phyloP scores from a whole-genome alignment of 92 coral and sea anemone genomes.

The Chrysogorgia sp. region DNA sequence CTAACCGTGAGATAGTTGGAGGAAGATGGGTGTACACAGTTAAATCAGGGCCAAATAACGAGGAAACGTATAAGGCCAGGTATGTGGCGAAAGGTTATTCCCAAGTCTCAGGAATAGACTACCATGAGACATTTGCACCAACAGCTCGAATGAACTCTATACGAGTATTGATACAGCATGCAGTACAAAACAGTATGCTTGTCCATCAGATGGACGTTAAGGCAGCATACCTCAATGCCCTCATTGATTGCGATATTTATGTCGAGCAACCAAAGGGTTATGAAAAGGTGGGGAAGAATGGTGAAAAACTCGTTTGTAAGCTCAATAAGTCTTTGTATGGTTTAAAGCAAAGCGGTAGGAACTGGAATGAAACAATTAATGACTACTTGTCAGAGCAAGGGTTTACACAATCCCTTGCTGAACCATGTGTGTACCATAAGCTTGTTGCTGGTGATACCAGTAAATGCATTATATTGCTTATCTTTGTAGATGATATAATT shows the following conservation, averaged over 20 bases:
- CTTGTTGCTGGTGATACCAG: neutral
- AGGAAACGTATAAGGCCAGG: no score
- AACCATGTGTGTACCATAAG: conserved; percentile 38
- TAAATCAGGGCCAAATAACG: conserved; percentile 43
- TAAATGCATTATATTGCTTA: neutral
- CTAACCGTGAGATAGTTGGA: conserved; percentile 63
- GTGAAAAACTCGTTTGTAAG: conserved; percentile 50
- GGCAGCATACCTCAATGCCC: conserved; percentile 51
- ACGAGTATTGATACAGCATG: conserved; percentile 50
- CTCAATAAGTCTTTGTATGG: conserved; percentile 21
- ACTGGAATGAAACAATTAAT: conserved; percentile 45
- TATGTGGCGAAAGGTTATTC: no score
- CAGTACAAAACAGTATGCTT: conserved; percentile 33
- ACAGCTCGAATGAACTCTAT: conserved; percentile 50
- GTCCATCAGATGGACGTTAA: conserved; percentile 52
- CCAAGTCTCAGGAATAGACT: conserved; percentile 51
- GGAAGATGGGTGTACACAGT: conserved; percentile 59
- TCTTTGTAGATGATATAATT: no score
- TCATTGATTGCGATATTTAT: conserved; percentile 50
- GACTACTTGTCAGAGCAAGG: conserved; percentile 5
- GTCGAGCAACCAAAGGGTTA: conserved; percentile 58
- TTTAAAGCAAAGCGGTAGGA: conserved; percentile 43
- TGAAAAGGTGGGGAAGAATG: conserved; percentile 45
- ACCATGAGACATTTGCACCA: conserved; percentile 45
- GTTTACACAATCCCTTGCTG: conserved; percentile 48